A percentile compares a stretch with the other conserved stretches of the same genome.
Conservation (phyloP, 2,888 invertebrate genomes). For the Smittia aterrima region DNA sequence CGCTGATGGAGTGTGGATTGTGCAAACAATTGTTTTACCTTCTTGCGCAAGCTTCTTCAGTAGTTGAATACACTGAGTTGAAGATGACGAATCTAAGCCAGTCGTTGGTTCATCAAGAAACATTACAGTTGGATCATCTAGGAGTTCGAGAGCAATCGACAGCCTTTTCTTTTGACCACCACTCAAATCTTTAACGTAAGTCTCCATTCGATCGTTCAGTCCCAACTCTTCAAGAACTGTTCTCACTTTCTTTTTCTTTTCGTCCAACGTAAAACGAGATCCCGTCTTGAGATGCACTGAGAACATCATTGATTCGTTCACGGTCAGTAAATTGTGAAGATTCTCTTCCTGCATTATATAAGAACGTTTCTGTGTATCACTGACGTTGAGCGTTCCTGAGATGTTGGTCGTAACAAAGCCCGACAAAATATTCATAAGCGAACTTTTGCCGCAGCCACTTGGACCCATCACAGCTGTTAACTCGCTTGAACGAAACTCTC, state of each 20-base stretch:
- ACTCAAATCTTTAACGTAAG: conserved; percentile 7
- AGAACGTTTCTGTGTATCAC: neutral
- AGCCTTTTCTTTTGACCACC: conserved; percentile 47
- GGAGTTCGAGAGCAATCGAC: conserved; percentile 6
- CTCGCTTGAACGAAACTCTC: conserved; percentile 15
- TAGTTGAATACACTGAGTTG: conserved; percentile 77
- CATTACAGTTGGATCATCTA: neutral
- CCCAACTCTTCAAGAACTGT: conserved; percentile 66
- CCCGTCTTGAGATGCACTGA: conserved; percentile 77
- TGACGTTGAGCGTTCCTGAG: neutral
- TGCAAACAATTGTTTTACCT: conserved; percentile 83
- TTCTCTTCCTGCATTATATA: conserved; percentile 85
- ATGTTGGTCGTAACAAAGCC: neutral
- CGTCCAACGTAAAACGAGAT: neutral
- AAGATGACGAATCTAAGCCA: conserved; percentile 76
- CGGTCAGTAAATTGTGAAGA: conserved; percentile 77
- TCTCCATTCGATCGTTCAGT: neutral
- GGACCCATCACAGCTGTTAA: conserved; percentile 7
- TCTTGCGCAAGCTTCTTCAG: conserved; percentile 78
- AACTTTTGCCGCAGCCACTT: conserved; percentile 17
- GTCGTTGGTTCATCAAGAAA: conserved; percentile 28
- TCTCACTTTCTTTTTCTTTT: conserved; percentile 17
- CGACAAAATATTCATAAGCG: neutral
- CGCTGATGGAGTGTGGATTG: conserved; percentile 90
- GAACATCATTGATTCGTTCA: conserved; percentile 79